Percentiles rank a stretch among this genome's conserved stretches.
Conservation (phyloP, 2,888 invertebrate species). For the Andrena praecox region DNA sequence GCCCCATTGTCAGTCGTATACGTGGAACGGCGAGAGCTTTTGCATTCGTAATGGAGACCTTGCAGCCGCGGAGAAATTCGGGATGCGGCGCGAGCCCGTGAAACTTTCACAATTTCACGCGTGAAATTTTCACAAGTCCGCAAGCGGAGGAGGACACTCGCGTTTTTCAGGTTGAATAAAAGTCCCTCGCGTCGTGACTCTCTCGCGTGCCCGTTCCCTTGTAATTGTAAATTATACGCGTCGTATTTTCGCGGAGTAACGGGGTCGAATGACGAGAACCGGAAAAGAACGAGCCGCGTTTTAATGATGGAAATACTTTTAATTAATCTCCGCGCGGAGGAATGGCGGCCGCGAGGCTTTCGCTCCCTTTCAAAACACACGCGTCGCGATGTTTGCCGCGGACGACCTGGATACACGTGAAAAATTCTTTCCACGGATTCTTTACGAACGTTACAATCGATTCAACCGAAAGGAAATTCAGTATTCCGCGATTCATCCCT, state of each 20-base stretch:
- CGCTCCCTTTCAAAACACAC: conserved; percentile 5
- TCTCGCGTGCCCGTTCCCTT: neutral
- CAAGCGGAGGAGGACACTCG: neutral
- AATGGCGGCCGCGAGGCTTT: neutral
- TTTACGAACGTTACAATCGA: neutral
- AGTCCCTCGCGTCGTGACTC: neutral
- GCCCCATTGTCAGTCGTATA: conserved; percentile 23
- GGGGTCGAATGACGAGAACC: conserved; percentile 14
- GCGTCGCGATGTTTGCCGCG: neutral
- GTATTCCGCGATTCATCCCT: neutral
- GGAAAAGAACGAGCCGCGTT: conserved; percentile 13
- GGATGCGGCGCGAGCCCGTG: neutral
- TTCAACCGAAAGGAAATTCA: neutral
- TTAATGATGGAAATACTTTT: conserved; percentile 38
- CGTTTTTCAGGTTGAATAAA: neutral
- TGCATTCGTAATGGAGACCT: conserved; percentile 43
- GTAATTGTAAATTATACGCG: conserved; percentile 44
- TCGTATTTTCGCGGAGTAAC: conserved; percentile 8
- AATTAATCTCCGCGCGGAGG: conserved; percentile 22
- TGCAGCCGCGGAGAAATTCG: neutral
- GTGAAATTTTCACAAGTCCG: conserved; percentile 38
- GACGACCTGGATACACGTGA: neutral
- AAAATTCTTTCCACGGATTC: neutral
- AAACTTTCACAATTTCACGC: conserved; percentile 33
- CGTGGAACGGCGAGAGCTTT: conserved; percentile 1